Conservation (phyloP, 2,797 vertebrate genomes). For the Pantherophis vulpinus region DNA sequence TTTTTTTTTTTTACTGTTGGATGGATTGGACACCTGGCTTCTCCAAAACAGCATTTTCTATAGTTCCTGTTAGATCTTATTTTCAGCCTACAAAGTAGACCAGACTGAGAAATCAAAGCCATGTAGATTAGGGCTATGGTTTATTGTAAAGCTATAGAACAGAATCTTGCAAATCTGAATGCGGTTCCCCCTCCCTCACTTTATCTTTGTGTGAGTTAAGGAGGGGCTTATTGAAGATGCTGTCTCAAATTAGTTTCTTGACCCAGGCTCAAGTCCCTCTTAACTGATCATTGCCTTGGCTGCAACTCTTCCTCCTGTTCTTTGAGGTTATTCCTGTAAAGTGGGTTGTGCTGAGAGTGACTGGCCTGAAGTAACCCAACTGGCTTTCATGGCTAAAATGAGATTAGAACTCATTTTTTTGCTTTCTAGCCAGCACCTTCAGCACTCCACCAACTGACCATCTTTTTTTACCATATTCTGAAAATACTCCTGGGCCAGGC, state of each 20-base stretch:
- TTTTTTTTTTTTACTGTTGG: neutral
- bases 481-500: neutral
- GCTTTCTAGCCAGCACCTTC: neutral
- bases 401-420: neutral
- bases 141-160: neutral
- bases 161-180: neutral
- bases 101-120: neutral
- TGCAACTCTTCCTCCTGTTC: neutral
- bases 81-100: neutral
- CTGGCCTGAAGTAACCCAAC: neutral
- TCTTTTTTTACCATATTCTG: neutral
- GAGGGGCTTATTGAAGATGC: neutral
- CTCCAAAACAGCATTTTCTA: neutral
- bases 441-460: neutral
- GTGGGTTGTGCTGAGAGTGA: neutral
- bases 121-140: neutral
- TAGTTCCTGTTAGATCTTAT: neutral
- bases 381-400: neutral
- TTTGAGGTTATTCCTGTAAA: neutral
- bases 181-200: neutral
- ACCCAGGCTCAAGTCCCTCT: neutral
- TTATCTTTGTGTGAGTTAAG: neutral
- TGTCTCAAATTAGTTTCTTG: neutral
- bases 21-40: neutral
- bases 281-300: neutral